Base-by-base conservation (phyloP, 2,113 vertebrate species). In the Noturus placidus region DNA sequence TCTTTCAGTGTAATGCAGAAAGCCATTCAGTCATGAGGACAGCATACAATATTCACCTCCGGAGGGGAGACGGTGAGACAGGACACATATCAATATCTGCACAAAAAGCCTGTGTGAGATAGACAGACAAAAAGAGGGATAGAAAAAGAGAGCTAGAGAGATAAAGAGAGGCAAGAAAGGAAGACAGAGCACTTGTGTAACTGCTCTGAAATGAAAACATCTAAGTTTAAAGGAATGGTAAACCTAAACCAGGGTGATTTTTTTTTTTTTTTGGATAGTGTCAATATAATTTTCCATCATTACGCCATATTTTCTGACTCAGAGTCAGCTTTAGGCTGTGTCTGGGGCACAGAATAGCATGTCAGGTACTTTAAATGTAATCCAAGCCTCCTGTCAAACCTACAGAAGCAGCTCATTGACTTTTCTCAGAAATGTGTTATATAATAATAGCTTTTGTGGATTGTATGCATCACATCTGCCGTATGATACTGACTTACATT, bases 11-110 rank as follows among this genome's bases (percentile, higher is more conserved):
- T 87, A 88, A 87, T 85, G 42, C 82, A 67, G 85, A 14, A 61
- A 84, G 91, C 83, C 81, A 86, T 90, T 90, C 87, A 87, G 88
- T 91, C 90, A 87, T 80, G 83, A 80, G 63, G 82, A 84, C 70
- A 76, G 85, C 46, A 77, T 88, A 88, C 85, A 86, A 87, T 89
- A 54, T 88, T 88, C 63, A 88, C 67, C 81, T 91, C 87, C 74
- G 74, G 72, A 59, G 76, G 87, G 69, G 61, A 46, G 63, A 35
- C 20, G 46, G 56, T 35, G 56, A n/a, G 57, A 85, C 57, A 42
- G 54, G 65, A 77, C 77, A 46, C 78, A 46, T 84, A 82, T 88
- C 77, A 52, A 59, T 89, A 74, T 72, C 78, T 67, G 46, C 86
- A 89, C 50, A 89, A 87, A 69, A 76, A 33, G 50, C 65, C 88